These are phyloP conservation scores for Rachycentron canadum DNA, from an alignment of 2,797 vertebrate species.

Conservation along the genomic window DNA sequence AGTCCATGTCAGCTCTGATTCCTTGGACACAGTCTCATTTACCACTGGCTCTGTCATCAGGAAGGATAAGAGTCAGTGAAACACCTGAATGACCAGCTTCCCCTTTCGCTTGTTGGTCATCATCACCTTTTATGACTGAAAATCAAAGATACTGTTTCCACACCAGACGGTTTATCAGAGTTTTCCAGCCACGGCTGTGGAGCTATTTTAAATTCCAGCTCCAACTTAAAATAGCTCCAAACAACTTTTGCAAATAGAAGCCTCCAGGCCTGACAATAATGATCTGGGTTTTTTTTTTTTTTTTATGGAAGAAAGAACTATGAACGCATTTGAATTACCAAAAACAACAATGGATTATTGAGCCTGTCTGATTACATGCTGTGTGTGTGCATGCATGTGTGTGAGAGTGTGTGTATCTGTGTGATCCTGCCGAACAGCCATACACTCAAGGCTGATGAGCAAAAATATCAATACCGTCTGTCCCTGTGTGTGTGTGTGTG, in stretches of 20 bases:
- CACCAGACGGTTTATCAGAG: neutral
- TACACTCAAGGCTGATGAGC: slow-evolving; percentile 64
- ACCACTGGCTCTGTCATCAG: neutral
- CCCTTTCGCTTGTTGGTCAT: neutral
- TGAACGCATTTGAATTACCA: slow-evolving; percentile 72
- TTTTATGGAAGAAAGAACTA: slow-evolving; percentile 59
- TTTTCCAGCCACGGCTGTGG: neutral
- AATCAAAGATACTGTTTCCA: neutral
- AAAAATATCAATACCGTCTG: slow-evolving; percentile 79
- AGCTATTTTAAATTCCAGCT: slow-evolving; percentile 2
- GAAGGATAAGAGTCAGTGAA: neutral
- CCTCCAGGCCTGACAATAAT: slow-evolving; percentile 49
- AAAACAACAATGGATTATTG: slow-evolving; percentile 75
- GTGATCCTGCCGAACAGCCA: slow-evolving; percentile 49
- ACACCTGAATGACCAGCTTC: neutral
- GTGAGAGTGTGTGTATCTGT: slow-evolving; percentile 34
- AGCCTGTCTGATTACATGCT: slow-evolving; percentile 67
- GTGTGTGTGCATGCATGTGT: slow-evolving; percentile 25
- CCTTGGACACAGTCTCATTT: neutral
- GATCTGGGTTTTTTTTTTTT: slow-evolving; percentile 37
- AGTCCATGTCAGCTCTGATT: neutral
- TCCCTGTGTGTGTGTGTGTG: slow-evolving; percentile 47
- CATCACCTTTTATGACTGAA: neutral
- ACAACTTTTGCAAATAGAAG: slow-evolving; percentile 45
- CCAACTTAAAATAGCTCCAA: slow-evolving; percentile 44